Percentiles rank a stretch among this genome's conserved stretches.
phyloP scores from a whole-genome alignment of 1,140 invertebrate genomes.

The Bombus confusus region DNA sequence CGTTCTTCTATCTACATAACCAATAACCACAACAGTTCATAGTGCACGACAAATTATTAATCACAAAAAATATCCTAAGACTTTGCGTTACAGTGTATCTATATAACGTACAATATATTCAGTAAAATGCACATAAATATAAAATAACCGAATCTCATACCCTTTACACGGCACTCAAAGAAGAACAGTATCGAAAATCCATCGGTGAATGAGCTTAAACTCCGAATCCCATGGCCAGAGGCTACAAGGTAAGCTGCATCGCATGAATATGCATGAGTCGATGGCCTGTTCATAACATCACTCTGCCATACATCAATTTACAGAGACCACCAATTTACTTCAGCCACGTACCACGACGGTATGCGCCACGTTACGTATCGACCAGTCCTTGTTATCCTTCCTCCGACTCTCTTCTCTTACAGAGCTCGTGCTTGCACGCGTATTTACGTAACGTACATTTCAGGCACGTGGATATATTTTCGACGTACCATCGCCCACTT shows the following conservation, averaged over 20 bases:
- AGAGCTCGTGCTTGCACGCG: not conserved
- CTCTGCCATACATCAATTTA: conserved; percentile 48
- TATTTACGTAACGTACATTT: conserved; percentile 44
- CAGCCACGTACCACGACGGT: conserved; percentile 36
- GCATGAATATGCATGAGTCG: conserved; percentile 55
- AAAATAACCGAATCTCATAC: not conserved
- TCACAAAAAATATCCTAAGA: no score
- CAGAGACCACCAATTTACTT: conserved; percentile 56
- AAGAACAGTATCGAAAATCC: not conserved
- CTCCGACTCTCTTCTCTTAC: not conserved
- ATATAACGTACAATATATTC: not conserved
- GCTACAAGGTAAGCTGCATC: not conserved
- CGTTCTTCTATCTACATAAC: no score
- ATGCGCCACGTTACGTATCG: conserved; percentile 19
- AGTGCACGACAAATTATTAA: no score
- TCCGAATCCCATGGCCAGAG: conserved; percentile 1
- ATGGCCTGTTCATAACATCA: conserved; percentile 51
- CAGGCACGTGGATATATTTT: conserved; percentile 26
- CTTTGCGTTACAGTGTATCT: no score
- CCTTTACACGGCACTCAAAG: not conserved
- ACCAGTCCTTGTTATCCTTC: not conserved
- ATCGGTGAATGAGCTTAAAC: not conserved
- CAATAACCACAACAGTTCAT: no score
- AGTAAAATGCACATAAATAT: not conserved
- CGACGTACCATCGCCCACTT: conserved; percentile 18